Evolutionary conservation across 2,797 vertebrate species (phyloP).

Genomic region (Cyprinella venusta): DNA sequence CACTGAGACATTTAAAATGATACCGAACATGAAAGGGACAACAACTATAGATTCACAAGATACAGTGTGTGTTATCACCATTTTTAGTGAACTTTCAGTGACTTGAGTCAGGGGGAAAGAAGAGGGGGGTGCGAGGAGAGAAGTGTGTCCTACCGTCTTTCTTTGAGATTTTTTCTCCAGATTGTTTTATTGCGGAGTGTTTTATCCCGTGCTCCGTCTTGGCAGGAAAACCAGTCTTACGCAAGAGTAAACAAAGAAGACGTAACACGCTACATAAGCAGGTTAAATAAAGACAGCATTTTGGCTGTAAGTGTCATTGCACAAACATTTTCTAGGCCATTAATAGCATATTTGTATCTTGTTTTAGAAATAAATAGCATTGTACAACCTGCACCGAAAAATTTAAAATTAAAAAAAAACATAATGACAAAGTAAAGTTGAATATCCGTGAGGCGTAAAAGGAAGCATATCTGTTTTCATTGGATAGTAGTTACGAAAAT

Average conservation of each 20-base stretch:
- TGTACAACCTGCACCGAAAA: neutral
- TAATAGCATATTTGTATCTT: neutral
- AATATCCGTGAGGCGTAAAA: neutral
- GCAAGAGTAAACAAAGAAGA: neutral
- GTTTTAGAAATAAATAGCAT: conserved; percentile 6
- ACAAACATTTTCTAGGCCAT: neutral
- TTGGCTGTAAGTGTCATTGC: neutral
- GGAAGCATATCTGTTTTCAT: neutral
- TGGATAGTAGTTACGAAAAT: neutral
- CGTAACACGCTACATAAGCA: neutral
- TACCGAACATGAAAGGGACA: too few relatives aligned
- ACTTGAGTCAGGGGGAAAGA: too few relatives aligned
- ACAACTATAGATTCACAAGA: too few relatives aligned
- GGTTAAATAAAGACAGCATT: neutral
- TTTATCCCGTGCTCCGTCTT: neutral
- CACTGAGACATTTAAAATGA: too few relatives aligned
- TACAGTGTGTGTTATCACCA: too few relatives aligned
- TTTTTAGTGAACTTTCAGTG: too few relatives aligned
- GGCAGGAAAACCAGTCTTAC: neutral
- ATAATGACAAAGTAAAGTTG: neutral
- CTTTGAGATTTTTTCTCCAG: too few relatives aligned
- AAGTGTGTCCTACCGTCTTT: too few relatives aligned
- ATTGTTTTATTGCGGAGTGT: too few relatives aligned
- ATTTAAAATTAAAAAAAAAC: neutral
- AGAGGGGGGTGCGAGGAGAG: too few relatives aligned